Evolutionary conservation across 2,888 invertebrate species (phyloP).

Genomic region (Volucella inflata): DNA sequence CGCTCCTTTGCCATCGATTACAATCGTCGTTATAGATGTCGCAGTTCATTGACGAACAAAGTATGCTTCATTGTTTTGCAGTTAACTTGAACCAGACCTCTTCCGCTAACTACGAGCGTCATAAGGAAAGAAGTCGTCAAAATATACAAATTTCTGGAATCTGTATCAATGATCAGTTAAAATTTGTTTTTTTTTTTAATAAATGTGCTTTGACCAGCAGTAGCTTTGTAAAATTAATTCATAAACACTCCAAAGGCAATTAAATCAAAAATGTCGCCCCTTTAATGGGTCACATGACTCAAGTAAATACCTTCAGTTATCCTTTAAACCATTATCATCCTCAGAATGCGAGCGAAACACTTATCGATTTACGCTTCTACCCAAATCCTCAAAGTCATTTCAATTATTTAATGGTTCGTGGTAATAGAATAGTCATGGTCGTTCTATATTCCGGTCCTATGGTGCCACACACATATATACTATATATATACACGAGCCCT

Average conservation of each 20-base stretch:
- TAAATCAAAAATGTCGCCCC: constrained; percentile 10
- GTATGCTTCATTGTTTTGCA: too few species aligned
- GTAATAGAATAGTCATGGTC: constrained; percentile 54
- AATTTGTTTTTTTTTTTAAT: too few species aligned
- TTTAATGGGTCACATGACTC: constrained; percentile 26
- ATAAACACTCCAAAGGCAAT: constrained; percentile 1
- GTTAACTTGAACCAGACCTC: too few species aligned
- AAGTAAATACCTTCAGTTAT: constrained; percentile 22
- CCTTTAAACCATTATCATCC: constrained; percentile 28
- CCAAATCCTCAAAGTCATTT: constrained; percentile 51
- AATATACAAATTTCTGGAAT: too few species aligned
- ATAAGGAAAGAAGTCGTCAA: too few species aligned
- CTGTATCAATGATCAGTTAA: too few species aligned
- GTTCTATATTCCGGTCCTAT: constrained; percentile 9
- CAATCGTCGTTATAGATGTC: too few species aligned
- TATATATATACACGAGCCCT: not conserved
- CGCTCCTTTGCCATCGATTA: too few species aligned
- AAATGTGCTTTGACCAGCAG: too few species aligned
- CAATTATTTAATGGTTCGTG: constrained; percentile 67
- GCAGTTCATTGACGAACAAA: too few species aligned
- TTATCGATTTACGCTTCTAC: constrained; percentile 52
- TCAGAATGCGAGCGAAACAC: constrained; percentile 12
- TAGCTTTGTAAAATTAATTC: too few species aligned
- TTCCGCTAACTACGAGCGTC: too few species aligned
- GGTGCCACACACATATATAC: not conserved